A percentile compares a stretch with the other conserved stretches of the same genome.
Conservation (phyloP, 2,888 invertebrate species). For the Plusia festucae region DNA sequence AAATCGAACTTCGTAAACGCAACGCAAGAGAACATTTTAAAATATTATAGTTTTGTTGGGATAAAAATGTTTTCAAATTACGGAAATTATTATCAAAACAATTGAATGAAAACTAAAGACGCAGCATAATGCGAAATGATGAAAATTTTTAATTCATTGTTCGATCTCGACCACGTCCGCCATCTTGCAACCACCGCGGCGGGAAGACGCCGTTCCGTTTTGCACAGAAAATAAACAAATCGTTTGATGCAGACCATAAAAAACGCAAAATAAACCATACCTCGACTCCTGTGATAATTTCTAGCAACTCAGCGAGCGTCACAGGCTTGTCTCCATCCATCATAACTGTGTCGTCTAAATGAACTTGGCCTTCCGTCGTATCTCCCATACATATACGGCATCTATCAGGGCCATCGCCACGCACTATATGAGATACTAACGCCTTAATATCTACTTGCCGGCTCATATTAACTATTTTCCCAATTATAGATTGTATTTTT, state of each 20-base stretch:
- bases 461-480: constrained; percentile 67
- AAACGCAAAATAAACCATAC: constrained; percentile 63
- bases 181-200: constrained; percentile 74
- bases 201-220: constrained; percentile 84
- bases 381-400: constrained; percentile 87
- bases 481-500: constrained; percentile 11
- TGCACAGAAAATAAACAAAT: constrained; percentile 78
- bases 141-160: not conserved
- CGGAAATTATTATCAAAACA: too few species aligned
- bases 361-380: constrained; percentile 83
- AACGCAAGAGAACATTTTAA: not conserved
- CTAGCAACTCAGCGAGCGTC: constrained; percentile 80
- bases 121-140: constrained; percentile 42
- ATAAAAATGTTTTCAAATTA: too few species aligned
- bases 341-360: constrained; percentile 84
- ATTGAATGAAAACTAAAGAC: constrained; percentile 6
- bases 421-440: constrained; percentile 83
- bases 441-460: constrained; percentile 83
- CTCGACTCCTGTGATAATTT: constrained; percentile 83
- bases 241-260: constrained; percentile 54
- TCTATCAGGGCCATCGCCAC: constrained; percentile 82
- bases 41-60: not conserved
- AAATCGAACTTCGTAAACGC: constrained; percentile 55
- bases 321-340: constrained; percentile 82
- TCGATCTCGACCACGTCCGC: constrained; percentile 53